Evolutionary conservation across 2,888 invertebrate genomes (phyloP).

Genomic region (Ophion slaviceki): DNA sequence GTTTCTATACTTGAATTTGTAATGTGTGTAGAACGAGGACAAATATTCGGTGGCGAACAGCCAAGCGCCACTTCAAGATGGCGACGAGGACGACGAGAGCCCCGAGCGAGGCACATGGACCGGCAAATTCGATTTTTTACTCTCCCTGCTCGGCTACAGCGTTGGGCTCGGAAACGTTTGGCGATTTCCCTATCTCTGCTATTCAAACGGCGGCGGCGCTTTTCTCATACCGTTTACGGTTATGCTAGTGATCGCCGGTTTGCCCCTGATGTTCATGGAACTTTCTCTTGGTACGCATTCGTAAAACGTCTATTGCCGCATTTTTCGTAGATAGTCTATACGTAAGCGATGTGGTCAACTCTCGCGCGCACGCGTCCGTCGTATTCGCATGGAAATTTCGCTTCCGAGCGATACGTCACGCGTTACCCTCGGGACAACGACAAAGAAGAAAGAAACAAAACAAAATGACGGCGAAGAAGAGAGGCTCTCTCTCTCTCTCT

Average conservation of each 20-base stretch:
- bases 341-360: too few species aligned
- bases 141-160: slow-evolving; percentile 89
- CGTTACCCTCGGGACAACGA: background rate
- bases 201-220: slow-evolving; percentile 91
- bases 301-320: background rate
- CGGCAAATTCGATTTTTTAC: slow-evolving; percentile 90
- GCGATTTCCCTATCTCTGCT: slow-evolving; percentile 91
- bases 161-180: slow-evolving; percentile 91
- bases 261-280: slow-evolving; percentile 94
- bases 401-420: background rate
- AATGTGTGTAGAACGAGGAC: slow-evolving; percentile 81
- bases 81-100: slow-evolving; percentile 80
- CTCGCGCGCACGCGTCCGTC: too few species aligned
- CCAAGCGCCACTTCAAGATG: slow-evolving; percentile 83
- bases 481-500: too few species aligned
- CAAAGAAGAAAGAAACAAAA: background rate
- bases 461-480: background rate
- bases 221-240: slow-evolving; percentile 93
- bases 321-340: background rate
- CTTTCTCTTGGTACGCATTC: slow-evolving; percentile 87
- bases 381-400: background rate
- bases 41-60: slow-evolving; percentile 84
- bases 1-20: background rate
- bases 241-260: slow-evolving; percentile 91
- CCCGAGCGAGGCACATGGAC: slow-evolving; percentile 90